These are phyloP conservation scores for Netelia virgata DNA, from an alignment of 2,888 invertebrate genomes.

Conservation along the genomic window DNA sequence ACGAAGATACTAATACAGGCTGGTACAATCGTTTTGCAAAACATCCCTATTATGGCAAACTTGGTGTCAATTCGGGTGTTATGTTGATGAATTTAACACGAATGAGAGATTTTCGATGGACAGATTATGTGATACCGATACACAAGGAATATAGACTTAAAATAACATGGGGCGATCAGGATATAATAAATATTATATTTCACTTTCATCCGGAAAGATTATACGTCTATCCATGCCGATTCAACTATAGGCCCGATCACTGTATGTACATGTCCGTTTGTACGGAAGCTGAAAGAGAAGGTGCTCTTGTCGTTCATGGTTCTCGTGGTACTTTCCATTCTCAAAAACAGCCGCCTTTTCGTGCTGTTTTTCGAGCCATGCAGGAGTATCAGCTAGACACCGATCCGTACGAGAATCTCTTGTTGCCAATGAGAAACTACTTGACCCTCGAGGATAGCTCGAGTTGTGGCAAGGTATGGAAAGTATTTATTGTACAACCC, in stretches of 20 bases:
- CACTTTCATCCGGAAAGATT: constrained; percentile 94
- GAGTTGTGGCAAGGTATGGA: constrained; percentile 88
- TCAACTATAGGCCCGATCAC: constrained; percentile 97
- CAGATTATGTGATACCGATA: constrained; percentile 92
- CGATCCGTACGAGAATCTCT: constrained; percentile 88
- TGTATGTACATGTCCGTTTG: constrained; percentile 98
- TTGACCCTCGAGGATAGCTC: constrained; percentile 86
- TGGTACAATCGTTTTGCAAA: constrained; percentile 98
- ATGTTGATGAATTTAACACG: constrained; percentile 98
- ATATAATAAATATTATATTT: constrained; percentile 96
- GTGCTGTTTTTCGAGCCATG: constrained; percentile 89
- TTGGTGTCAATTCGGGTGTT: constrained; percentile 97
- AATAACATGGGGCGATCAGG: constrained; percentile 99
- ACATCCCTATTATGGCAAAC: constrained; percentile 96
- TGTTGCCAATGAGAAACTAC: constrained; percentile 87
- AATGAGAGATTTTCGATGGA: constrained; percentile 95
- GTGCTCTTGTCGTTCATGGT: constrained; percentile 95
- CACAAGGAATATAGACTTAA: constrained; percentile 93
- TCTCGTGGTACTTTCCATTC: constrained; percentile 95
- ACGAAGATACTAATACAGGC: constrained; percentile 96
- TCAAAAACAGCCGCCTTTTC: constrained; percentile 94
- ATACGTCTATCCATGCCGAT: constrained; percentile 92
- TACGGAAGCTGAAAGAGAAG: constrained; percentile 88
- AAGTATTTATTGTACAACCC: constrained; percentile 85
- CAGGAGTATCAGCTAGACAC: constrained; percentile 89